Evolutionary conservation across 2,797 vertebrate species (phyloP).

Genomic region (Rhinogobio ventralis): DNA sequence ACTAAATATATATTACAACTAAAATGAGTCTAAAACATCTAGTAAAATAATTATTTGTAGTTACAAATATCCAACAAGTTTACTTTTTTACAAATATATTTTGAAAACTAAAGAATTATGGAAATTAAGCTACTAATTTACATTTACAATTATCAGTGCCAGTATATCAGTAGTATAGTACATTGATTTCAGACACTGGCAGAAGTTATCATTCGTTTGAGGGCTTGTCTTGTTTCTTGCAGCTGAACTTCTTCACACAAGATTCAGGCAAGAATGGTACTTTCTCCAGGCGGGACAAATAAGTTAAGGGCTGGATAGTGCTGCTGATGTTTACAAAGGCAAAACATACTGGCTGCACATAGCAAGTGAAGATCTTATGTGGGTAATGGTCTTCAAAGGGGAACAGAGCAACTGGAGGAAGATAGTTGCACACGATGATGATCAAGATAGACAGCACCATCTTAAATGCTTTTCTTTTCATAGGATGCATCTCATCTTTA

Average conservation of each 20-base stretch:
- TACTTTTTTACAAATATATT: neutral
- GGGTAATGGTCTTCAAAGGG: conserved; percentile 78
- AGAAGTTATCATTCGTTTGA: neutral
- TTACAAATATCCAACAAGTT: neutral
- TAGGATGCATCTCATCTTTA: conserved; percentile 81
- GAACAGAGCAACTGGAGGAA: conserved; percentile 77
- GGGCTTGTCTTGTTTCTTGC: conserved; percentile 43
- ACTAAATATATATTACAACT: neutral
- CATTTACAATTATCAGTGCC: neutral
- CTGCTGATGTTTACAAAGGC: conserved; percentile 81
- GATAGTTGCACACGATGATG: conserved; percentile 78
- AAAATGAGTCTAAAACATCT: neutral
- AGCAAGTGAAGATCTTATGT: conserved; percentile 74
- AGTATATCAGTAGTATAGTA: neutral
- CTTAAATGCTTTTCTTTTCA: conserved; percentile 83
- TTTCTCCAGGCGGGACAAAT: conserved; percentile 76
- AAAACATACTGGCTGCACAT: conserved; percentile 75
- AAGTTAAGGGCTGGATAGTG: conserved; percentile 79
- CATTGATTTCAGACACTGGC: neutral
- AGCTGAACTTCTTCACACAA: conserved; percentile 61
- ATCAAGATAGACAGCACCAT: conserved; percentile 77
- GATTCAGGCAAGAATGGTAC: conserved; percentile 70
- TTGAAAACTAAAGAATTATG: neutral
- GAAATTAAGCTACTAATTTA: neutral
- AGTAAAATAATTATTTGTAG: neutral